Percentiles rank a stretch among this genome's conserved stretches.
phyloP scores from a whole-genome alignment of 2,797 vertebrate genomes.

The Mycteria americana region DNA sequence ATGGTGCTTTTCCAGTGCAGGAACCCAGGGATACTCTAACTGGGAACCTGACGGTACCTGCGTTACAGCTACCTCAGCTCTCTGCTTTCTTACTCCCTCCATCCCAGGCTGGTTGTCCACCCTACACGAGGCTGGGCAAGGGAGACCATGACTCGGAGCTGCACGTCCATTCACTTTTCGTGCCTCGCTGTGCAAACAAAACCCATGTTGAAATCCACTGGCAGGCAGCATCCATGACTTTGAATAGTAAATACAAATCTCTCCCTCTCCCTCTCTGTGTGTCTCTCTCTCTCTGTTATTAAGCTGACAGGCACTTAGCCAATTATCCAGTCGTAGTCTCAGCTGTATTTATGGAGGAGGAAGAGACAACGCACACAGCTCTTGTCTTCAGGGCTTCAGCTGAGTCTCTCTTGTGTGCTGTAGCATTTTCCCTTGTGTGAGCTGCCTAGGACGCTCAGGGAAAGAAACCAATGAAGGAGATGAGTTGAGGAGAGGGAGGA shows the following conservation, averaged over 20 bases:
- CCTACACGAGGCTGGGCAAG: background rate
- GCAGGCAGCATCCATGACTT: conserved; percentile 47
- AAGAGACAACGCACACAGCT: conserved; percentile 32
- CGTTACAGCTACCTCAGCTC: background rate
- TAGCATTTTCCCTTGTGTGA: conserved; percentile 18
- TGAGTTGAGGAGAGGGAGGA: background rate
- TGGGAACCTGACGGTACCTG: accelerated
- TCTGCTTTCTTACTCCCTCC: background rate
- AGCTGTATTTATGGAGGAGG: conserved; percentile 64
- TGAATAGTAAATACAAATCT: conserved; percentile 60
- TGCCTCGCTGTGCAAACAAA: conserved; percentile 18
- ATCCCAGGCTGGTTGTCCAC: background rate
- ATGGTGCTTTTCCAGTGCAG: background rate
- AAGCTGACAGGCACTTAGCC: conserved; percentile 67
- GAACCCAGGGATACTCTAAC: background rate
- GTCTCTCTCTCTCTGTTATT: conserved; percentile 35
- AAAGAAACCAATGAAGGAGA: conserved; percentile 1
- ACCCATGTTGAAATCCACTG: conserved; percentile 36
- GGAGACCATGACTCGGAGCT: background rate
- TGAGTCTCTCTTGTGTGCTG: conserved; percentile 39
- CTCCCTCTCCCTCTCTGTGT: background rate
- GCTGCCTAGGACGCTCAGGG: background rate
- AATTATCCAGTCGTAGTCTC: conserved; percentile 63
- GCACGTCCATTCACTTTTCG: background rate
- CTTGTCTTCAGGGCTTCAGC: conserved; percentile 60